Evolutionary conservation across 2,113 vertebrate genomes (phyloP).

Genomic region (Condylura cristata): DNA sequence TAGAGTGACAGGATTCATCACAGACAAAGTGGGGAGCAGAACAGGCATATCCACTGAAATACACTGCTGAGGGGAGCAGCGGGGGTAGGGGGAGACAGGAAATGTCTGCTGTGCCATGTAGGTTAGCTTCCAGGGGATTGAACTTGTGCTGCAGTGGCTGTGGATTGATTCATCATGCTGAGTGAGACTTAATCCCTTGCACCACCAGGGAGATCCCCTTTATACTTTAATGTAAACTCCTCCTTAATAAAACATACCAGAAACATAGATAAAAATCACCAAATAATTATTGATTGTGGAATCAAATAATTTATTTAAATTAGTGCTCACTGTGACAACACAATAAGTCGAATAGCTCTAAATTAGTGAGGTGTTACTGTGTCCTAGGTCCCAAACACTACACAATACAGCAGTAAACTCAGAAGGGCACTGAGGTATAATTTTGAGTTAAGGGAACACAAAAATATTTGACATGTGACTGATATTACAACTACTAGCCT

Average conservation of each 20-base stretch:
- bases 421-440: not conserved
- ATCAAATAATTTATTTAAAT: not conserved
- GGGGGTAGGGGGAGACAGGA: too few species aligned
- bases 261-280: not conserved
- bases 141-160: too few species aligned
- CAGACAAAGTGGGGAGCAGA: too few species aligned
- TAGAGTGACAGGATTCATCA: too few species aligned
- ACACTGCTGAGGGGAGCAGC: too few species aligned
- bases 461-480: not conserved
- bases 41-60: too few species aligned
- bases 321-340: not conserved
- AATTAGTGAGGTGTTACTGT: not conserved
- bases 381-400: not conserved
- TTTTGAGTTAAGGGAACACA: not conserved
- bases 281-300: not conserved
- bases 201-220: too few species aligned
- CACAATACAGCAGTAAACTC: not conserved
- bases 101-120: too few species aligned
- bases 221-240: not conserved
- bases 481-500: not conserved
- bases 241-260: not conserved
- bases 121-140: too few species aligned
- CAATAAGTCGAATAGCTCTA: not conserved
- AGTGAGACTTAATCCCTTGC: too few species aligned
- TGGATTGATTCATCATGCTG: too few species aligned